phyloP scores from a whole-genome alignment of 1,140 invertebrate species.

The Drosophila simulans region DNA sequence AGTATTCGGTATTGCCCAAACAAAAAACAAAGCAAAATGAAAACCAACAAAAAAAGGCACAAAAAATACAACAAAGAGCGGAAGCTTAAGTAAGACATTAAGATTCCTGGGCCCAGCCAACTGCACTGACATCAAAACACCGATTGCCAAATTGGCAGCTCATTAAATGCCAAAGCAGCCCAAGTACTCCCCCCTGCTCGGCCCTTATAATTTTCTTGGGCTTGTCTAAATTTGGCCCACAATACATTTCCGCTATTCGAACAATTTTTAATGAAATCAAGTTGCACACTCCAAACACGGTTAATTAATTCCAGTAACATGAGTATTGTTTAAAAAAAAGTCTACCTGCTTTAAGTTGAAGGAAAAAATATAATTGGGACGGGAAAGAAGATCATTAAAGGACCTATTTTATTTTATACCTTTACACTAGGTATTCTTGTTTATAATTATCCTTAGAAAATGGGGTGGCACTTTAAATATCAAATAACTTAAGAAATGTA shows the following conservation, averaged over 20 bases:
- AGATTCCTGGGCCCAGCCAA: conserved; percentile 49
- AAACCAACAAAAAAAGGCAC: conserved; percentile 19
- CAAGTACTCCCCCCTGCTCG: conserved; percentile 14
- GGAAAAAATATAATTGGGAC: neutral
- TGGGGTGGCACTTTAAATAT: no score
- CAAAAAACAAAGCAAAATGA: conserved; percentile 26
- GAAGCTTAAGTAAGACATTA: conserved; percentile 58
- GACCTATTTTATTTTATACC: neutral
- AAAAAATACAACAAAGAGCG: conserved; percentile 42
- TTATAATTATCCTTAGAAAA: no score
- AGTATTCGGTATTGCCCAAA: conserved; percentile 34
- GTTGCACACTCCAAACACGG: conserved; percentile 1
- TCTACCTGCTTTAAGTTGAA: neutral
- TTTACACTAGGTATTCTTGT: no score
- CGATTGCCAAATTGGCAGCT: conserved; percentile 72
- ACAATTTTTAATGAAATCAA: conserved; percentile 28
- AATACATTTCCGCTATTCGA: conserved; percentile 61
- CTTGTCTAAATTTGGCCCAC: conserved; percentile 29
- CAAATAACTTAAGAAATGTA: no score
- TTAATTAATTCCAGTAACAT: conserved; percentile 22
- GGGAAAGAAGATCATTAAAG: neutral
- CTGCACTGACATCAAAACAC: conserved; percentile 78
- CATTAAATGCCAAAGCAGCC: conserved; percentile 63
- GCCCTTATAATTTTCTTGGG: conserved; percentile 2
- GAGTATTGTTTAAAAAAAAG: conserved; percentile 12